phyloP scores from a whole-genome alignment of 2,888 invertebrate genomes.

The Lucinisca nassula region DNA sequence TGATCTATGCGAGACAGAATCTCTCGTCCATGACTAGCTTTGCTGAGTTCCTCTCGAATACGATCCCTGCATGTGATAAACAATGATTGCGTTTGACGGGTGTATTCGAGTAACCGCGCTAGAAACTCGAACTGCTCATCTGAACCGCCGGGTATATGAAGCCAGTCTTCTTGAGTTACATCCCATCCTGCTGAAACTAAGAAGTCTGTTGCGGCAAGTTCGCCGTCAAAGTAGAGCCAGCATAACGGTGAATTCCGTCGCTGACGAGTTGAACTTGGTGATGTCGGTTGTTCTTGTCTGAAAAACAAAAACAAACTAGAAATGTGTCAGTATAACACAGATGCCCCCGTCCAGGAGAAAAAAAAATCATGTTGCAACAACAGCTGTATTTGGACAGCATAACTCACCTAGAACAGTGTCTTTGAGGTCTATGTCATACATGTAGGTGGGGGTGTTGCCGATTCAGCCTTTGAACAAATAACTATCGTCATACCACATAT shows the following conservation, averaged over 20 bases:
- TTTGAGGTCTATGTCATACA: too few species aligned
- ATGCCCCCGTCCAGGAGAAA: too few species aligned
- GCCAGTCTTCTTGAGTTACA: constrained; percentile 72
- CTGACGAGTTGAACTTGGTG: neutral
- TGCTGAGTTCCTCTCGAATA: neutral
- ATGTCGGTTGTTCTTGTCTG: neutral
- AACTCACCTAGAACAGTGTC: too few species aligned
- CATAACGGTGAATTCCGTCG: constrained; percentile 76
- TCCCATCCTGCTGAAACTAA: constrained; percentile 82
- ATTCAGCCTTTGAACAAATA: too few species aligned
- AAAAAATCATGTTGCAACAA: too few species aligned
- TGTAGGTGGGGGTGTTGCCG: too few species aligned
- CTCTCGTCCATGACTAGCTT: neutral
- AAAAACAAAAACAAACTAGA: too few species aligned
- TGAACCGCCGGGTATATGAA: constrained; percentile 72
- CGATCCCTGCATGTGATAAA: neutral
- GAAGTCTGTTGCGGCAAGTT: constrained; percentile 71
- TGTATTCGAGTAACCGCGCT: neutral
- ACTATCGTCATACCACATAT: too few species aligned
- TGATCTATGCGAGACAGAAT: neutral
- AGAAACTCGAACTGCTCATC: constrained; percentile 53
- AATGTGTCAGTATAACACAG: too few species aligned
- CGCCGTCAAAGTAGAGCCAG: constrained; percentile 79
- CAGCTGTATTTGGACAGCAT: too few species aligned
- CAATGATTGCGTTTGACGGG: neutral